Conservation (phyloP, 2,888 invertebrate genomes). For the Drosophila pseudotalamancana region DNA sequence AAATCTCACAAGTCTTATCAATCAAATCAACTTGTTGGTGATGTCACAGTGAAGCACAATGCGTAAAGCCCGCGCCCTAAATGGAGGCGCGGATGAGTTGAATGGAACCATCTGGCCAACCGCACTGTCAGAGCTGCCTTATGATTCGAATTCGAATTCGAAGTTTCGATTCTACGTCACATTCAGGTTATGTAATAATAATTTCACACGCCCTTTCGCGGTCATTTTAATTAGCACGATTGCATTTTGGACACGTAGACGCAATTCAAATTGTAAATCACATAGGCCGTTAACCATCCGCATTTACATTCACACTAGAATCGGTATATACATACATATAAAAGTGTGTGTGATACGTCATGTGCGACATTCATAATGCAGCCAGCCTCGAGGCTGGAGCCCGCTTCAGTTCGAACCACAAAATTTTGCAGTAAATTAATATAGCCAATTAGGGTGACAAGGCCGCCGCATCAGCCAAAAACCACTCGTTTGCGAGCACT, state of each 20-base stretch:
- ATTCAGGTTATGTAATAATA: slow-evolving; percentile 54
- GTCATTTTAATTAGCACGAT: slow-evolving; percentile 77
- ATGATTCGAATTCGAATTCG: too few species aligned
- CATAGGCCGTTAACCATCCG: slow-evolving; percentile 56
- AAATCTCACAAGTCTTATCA: background rate
- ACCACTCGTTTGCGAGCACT: slow-evolving; percentile 6
- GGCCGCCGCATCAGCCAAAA: slow-evolving; percentile 12
- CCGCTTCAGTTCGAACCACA: slow-evolving; percentile 13
- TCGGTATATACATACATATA: background rate
- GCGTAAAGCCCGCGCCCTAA: background rate
- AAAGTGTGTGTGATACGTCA: background rate
- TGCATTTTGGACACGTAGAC: slow-evolving; percentile 71
- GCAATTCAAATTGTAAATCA: slow-evolving; percentile 72
- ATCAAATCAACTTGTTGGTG: slow-evolving; percentile 8
- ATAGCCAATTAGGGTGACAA: slow-evolving; percentile 55
- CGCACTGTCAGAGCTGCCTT: slow-evolving; percentile 13
- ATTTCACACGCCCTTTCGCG: slow-evolving; percentile 74
- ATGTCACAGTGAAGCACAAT: slow-evolving; percentile 15
- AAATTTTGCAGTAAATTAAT: slow-evolving; percentile 59
- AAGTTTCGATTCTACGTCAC: slow-evolving; percentile 12
- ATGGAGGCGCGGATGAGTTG: background rate
- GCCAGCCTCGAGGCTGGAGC: background rate
- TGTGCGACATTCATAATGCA: slow-evolving; percentile 31
- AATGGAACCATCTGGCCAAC: slow-evolving; percentile 7
- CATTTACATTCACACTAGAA: slow-evolving; percentile 19